These are phyloP conservation scores for Neopipo cinnamomea DNA, from an alignment of 2,113 vertebrate species.

Conservation along the genomic window DNA sequence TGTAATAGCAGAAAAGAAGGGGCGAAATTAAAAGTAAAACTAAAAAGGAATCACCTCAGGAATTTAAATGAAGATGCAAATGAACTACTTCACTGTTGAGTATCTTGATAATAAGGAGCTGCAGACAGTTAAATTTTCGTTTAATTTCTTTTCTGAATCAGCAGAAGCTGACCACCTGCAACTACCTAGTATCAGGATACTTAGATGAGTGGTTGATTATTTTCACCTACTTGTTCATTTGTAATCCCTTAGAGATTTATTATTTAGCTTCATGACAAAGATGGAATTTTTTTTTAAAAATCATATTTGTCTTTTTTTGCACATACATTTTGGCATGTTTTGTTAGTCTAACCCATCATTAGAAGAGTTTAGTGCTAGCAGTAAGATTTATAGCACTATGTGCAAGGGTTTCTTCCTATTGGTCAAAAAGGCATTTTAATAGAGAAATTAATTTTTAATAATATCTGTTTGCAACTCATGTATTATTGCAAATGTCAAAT, in stretches of 20 bases:
- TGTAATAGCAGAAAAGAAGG: background rate
- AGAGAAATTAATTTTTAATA: constrained; percentile 69
- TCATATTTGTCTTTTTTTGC: constrained; percentile 9
- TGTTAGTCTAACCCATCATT: background rate
- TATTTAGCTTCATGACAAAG: constrained; percentile 5
- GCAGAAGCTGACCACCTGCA: background rate
- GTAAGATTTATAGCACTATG: constrained; percentile 38
- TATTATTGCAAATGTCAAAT: background rate
- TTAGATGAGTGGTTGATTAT: background rate
- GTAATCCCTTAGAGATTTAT: background rate
- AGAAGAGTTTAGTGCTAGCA: background rate
- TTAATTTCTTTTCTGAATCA: background rate
- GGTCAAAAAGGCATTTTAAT: constrained; percentile 62
- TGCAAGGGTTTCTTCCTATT: background rate
- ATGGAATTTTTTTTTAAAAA: background rate
- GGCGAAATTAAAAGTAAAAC: fast-evolving
- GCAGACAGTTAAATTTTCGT: background rate
- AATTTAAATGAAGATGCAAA: background rate
- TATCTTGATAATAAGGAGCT: background rate
- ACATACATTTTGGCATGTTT: constrained; percentile 35
- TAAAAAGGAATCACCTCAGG: fast-evolving
- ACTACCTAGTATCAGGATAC: background rate
- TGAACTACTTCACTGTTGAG: background rate
- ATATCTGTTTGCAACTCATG: constrained; percentile 45
- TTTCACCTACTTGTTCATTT: background rate